Evolutionary conservation across 2,888 invertebrate species (phyloP).

Genomic region (Nudaria mundana): DNA sequence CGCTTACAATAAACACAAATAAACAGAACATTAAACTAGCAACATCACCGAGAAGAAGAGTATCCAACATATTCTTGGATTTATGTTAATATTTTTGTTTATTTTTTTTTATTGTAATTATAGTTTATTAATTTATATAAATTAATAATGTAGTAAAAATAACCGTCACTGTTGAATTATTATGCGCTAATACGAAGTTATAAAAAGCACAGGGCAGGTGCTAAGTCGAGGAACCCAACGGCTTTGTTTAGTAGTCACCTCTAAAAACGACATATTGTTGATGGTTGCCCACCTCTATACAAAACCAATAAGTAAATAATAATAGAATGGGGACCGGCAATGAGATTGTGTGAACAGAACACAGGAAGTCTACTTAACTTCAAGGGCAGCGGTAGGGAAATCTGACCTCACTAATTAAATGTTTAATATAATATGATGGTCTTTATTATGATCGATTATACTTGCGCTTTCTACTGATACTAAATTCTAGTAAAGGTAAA

Average conservation of each 20-base stretch:
- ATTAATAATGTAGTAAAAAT: conserved; percentile 11
- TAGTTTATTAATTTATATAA: too few relatives aligned
- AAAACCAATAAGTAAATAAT: conserved; percentile 77
- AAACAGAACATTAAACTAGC: conserved; percentile 75
- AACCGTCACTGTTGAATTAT: conserved; percentile 30
- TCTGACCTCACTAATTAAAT: conserved; percentile 15
- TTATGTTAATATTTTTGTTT: not conserved
- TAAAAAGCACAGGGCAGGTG: conserved; percentile 65
- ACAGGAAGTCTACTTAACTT: conserved; percentile 69
- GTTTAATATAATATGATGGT: conserved; percentile 13
- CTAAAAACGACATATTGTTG: conserved; percentile 76
- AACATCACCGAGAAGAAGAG: conserved; percentile 55
- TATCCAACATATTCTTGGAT: not conserved
- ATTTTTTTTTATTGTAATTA: too few relatives aligned
- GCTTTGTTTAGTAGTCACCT: conserved; percentile 78
- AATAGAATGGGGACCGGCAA: conserved; percentile 66
- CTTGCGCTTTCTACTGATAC: too few relatives aligned
- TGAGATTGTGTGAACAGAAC: conserved; percentile 69
- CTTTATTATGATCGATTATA: conserved; percentile 4
- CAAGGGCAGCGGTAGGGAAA: conserved; percentile 50
- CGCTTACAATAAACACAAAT: conserved; percentile 79
- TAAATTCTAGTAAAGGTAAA: too few relatives aligned
- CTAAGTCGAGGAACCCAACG: conserved; percentile 65
- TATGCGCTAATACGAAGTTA: conserved; percentile 25
- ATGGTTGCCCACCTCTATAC: conserved; percentile 70